phyloP scores from a whole-genome alignment of 2,797 vertebrate genomes.

The Rhodeus uyekii region DNA sequence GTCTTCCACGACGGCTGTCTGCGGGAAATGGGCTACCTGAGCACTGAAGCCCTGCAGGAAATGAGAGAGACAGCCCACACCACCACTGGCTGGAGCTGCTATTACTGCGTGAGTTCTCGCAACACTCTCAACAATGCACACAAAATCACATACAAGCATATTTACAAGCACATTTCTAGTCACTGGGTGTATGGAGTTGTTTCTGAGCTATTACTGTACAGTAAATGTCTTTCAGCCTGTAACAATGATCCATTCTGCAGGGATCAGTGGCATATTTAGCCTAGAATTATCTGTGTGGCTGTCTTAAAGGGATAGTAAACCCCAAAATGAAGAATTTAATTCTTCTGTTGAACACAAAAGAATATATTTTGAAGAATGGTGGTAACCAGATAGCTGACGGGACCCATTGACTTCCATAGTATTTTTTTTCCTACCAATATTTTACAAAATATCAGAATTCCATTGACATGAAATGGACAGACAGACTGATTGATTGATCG shows the following conservation, averaged over 20 bases:
- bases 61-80: conserved; percentile 89
- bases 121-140: conserved; percentile 1
- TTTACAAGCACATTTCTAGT: background rate
- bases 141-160: background rate
- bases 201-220: background rate
- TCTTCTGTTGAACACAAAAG: too few relatives aligned
- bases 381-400: too few relatives aligned
- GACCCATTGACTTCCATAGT: too few relatives aligned
- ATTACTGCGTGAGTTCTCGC: conserved; percentile 89
- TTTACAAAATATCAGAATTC: too few relatives aligned
- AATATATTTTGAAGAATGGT: too few relatives aligned
- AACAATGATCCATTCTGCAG: background rate
- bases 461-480: too few relatives aligned
- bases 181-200: background rate
- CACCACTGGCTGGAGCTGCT: conserved; percentile 93
- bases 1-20: conserved; percentile 96
- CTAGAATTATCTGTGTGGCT: background rate
- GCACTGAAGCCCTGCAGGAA: conserved; percentile 80
- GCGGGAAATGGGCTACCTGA: conserved; percentile 89
- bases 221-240: background rate
- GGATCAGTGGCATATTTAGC: background rate
- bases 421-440: too few relatives aligned
- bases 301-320: too few relatives aligned
- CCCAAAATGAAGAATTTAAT: too few relatives aligned
- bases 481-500: background rate